Conservation (phyloP, 2,888 invertebrate species). For the Ichneumoninae sp. region DNA sequence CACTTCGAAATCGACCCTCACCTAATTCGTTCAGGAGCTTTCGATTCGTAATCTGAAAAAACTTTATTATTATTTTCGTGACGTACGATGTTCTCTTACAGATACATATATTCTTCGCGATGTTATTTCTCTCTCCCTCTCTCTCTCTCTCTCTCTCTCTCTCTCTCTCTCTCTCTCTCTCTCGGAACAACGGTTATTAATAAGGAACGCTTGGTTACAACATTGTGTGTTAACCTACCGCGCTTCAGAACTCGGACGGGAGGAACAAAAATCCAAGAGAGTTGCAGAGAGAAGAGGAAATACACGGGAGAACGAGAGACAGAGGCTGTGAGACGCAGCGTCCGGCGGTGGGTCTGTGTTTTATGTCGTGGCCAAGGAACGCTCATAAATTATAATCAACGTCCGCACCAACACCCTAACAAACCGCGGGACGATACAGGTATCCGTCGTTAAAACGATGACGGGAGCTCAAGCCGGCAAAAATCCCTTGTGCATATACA, state of each 20-base stretch:
- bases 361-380: constrained; percentile 70
- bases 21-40: constrained; percentile 13
- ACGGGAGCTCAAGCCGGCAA: constrained; percentile 28
- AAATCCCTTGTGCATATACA: constrained; percentile 37
- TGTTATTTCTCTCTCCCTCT: constrained; percentile 6
- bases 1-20: constrained; percentile 12
- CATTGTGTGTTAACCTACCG: constrained; percentile 53
- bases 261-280: constrained; percentile 21
- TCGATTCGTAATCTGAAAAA: constrained; percentile 45
- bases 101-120: background rate
- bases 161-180: background rate
- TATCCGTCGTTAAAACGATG: constrained; percentile 73
- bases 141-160: background rate
- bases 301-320: constrained; percentile 13
- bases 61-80: constrained; percentile 39
- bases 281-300: constrained; percentile 35
- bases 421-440: constrained; percentile 70
- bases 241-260: constrained; percentile 27
- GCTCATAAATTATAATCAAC: constrained; percentile 82
- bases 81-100: background rate
- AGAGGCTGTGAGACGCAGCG: constrained; percentile 59
- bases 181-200: constrained; percentile 50
- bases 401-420: constrained; percentile 74
- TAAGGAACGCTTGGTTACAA: constrained; percentile 36
- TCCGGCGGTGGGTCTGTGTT: constrained; percentile 66